These are phyloP conservation scores for Synanthedon tipuliformis DNA, from an alignment of 2,888 invertebrate species.

Conservation along the genomic window DNA sequence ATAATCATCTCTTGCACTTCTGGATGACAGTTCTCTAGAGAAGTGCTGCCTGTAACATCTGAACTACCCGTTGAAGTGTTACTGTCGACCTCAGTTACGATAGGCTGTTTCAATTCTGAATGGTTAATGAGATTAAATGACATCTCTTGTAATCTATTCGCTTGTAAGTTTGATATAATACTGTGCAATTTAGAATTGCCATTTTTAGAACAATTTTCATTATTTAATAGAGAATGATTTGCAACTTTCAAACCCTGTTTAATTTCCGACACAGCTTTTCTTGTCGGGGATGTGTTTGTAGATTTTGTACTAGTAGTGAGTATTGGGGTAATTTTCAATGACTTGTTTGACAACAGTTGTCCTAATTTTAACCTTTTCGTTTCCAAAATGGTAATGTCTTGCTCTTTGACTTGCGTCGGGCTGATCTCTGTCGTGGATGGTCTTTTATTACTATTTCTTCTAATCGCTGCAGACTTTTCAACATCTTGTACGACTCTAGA, in stretches of 20 bases:
- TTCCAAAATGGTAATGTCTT: constrained; percentile 44
- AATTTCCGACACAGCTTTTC: constrained; percentile 28
- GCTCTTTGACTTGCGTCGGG: constrained; percentile 35
- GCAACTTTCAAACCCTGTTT: constrained; percentile 33
- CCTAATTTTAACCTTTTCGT: constrained; percentile 56
- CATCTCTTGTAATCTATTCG: constrained; percentile 47
- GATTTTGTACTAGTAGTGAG: constrained; percentile 18
- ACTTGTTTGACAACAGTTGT: constrained; percentile 50
- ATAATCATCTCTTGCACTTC: constrained; percentile 54
- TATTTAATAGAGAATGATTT: constrained; percentile 49
- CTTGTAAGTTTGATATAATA: constrained; percentile 57
- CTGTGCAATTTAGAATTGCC: constrained; percentile 65
- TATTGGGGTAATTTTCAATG: constrained; percentile 45
- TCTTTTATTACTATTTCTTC: constrained; percentile 38
- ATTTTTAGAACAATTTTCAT: constrained; percentile 61
- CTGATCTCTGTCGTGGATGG: constrained; percentile 30
- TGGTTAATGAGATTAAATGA: constrained; percentile 38
- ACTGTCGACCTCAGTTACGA: constrained; percentile 38
- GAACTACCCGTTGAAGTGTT: constrained; percentile 49
- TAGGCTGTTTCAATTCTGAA: constrained; percentile 31
- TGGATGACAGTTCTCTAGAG: constrained; percentile 36
- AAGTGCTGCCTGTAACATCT: constrained; percentile 34
- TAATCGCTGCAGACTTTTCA: constrained; percentile 33
- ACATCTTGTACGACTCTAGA: constrained; percentile 49
- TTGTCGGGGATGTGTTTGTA: constrained; percentile 28